Conservation (phyloP, 2,888 invertebrate genomes). For the Heliconius ismenius region DNA sequence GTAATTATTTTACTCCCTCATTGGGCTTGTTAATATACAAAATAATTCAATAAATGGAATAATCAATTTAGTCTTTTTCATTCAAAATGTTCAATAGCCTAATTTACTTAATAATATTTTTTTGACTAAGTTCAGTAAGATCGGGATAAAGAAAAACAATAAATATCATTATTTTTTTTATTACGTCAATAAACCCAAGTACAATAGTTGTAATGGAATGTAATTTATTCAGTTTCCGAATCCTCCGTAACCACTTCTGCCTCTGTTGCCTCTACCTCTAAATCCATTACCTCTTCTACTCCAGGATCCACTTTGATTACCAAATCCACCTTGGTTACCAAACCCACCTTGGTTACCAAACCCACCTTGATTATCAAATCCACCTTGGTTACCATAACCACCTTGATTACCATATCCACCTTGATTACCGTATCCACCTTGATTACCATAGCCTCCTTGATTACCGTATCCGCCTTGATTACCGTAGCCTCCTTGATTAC, state of each 20-base stretch:
- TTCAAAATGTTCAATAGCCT: neutral
- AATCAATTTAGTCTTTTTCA: neutral
- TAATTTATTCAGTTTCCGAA: slow-evolving; percentile 3
- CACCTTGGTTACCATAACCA: neutral
- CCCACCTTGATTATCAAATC: neutral
- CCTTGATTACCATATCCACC: slow-evolving; percentile 14
- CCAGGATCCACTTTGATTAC: neutral
- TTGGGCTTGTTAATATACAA: neutral
- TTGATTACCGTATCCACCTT: neutral
- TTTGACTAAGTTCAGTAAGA: neutral
- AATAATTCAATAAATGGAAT: neutral
- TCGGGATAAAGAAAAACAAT: neutral
- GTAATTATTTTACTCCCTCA: neutral
- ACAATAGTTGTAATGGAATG: slow-evolving; percentile 6
- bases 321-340: slow-evolving; percentile 1
- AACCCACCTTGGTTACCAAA: neutral
- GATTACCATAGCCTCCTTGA: slow-evolving; percentile 30
- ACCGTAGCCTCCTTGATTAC: slow-evolving; percentile 36
- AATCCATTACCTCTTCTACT: slow-evolving; percentile 12
- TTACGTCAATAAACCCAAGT: neutral
- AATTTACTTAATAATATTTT: neutral
- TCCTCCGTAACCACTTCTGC: slow-evolving; percentile 12
- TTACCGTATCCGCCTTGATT: slow-evolving; percentile 51
- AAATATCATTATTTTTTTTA: neutral
- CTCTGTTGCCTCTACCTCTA: slow-evolving; percentile 13